Evolutionary conservation across 2,797 vertebrate genomes (phyloP).

Genomic region (Enteromius trimaculatus): DNA sequence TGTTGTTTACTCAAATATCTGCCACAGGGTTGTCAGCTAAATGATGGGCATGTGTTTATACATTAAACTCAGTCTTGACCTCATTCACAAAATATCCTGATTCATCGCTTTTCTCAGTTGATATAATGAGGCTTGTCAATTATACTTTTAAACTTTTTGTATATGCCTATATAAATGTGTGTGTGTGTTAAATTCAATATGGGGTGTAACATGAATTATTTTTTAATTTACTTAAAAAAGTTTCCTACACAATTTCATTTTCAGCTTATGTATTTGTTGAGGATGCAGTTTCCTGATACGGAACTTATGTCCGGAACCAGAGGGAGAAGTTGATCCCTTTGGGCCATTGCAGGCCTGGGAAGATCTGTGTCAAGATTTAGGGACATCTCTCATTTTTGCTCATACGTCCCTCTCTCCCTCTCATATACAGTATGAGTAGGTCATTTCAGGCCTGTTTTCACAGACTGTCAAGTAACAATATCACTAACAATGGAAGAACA

Average conservation of each 20-base stretch:
- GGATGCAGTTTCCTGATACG: conserved; percentile 63
- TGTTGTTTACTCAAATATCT: conserved; percentile 38
- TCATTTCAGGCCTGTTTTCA: conserved; percentile 52
- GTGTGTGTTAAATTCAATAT: not conserved
- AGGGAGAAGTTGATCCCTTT: conserved; percentile 61
- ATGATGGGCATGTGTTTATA: conserved; percentile 18
- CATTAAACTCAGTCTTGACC: conserved; percentile 8
- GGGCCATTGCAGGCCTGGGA: conserved; percentile 76
- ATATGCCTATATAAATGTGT: too few species aligned
- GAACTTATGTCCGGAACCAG: conserved; percentile 61
- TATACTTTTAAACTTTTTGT: not conserved
- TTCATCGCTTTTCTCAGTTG: conserved; percentile 69
- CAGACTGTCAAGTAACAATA: conserved; percentile 65
- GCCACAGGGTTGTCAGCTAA: conserved; percentile 3
- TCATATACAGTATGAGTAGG: conserved; percentile 36
- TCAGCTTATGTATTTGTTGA: conserved; percentile 28
- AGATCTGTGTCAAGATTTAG: conserved; percentile 69
- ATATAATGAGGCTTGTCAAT: not conserved
- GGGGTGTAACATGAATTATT: not conserved
- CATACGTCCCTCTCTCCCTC: conserved; percentile 65
- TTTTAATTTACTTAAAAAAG: not conserved
- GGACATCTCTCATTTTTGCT: conserved; percentile 57
- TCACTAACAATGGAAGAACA: conserved; percentile 57
- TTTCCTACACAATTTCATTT: not conserved
- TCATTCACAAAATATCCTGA: conserved; percentile 51